phyloP scores from a whole-genome alignment of 1,140 invertebrate species.

The Drosophila ambigua region DNA sequence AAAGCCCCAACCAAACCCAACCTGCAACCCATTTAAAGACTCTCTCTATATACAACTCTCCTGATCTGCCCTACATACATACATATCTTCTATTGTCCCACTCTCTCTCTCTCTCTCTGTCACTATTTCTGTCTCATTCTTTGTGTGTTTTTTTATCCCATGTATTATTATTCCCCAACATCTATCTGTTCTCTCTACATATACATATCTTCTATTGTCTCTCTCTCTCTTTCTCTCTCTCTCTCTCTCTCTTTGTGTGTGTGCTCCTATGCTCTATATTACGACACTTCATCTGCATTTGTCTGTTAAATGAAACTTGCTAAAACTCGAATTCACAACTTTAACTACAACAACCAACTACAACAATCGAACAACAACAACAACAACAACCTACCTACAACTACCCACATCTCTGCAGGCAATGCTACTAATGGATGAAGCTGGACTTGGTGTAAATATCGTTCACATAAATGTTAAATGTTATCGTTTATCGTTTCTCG shows the following conservation, averaged over 20 bases:
- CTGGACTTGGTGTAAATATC: conserved; percentile 93
- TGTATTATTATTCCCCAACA: conserved; percentile 10
- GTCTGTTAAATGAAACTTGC: conserved; percentile 64
- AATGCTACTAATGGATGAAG: conserved; percentile 95
- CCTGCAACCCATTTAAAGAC: too few relatives aligned
- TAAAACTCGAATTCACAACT: conserved; percentile 69
- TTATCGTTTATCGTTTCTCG: conserved; percentile 10
- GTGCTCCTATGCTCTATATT: conserved; percentile 21
- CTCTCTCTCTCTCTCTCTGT: conserved; percentile 31
- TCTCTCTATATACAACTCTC: conserved; percentile 38
- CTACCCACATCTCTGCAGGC: conserved; percentile 85
- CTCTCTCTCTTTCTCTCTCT: conserved; percentile 13
- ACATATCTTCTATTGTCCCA: background rate
- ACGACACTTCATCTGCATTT: conserved; percentile 71
- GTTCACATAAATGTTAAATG: conserved; percentile 66
- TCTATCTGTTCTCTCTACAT: too few relatives aligned
- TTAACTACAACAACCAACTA: conserved; percentile 42
- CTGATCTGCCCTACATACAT: background rate
- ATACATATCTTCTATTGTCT: too few relatives aligned
- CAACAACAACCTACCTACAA: conserved; percentile 56
- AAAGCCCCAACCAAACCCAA: background rate
- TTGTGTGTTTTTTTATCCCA: conserved; percentile 26
- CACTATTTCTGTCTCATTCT: background rate
- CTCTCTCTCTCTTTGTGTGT: conserved; percentile 22
- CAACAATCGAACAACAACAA: conserved; percentile 47